Evolutionary conservation across 2,797 vertebrate species (phyloP), one percentile per base, ranked within the genome.

Genomic region (Tapirus indicus): DNA sequence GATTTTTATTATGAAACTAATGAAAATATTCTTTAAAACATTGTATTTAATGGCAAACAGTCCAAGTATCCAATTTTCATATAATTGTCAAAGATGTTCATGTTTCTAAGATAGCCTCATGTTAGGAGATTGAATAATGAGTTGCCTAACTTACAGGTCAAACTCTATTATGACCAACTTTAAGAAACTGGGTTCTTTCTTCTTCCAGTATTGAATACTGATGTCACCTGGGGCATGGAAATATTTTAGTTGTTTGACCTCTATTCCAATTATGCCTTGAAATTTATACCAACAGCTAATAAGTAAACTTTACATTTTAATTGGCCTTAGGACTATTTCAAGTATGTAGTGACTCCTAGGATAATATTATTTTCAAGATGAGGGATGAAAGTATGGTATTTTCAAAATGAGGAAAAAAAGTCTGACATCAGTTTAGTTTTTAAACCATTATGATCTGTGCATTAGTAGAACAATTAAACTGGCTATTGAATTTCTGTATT

Each of bases 1-100:
- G 60, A 58, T 74, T 95, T 96, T 94, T 93, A n/a, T 83, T 97
- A 68, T n/a, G 78, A 13, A 96, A 94, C 35, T 79, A 41, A 83
- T 82, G 44, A 64, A 97, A 94, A 66, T 78, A 60, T 49, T 96
- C 56, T 88, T 85, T 82, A 85, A 90, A 87, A 83, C 54, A 54
- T n/a, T 64, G 0, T 56, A 60, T 93, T 93, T 78, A 79, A 47
- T 95, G 83, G 14, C 32, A 91, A 2, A 41, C 18, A 90, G 68
- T 75, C 8, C 69, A 91, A 25, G 25, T 85, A 60, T 87, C 12
- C 18, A 68, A 0, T 94, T 89, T 96, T 91, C 54, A 83, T 88
- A 1, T 62, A 86, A n/a, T 88, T 74, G 29, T 94, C 74, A 68
- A 92, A 95, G 58, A 38, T 85, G 18, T 88, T 94, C 32, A 29